These are phyloP conservation scores for Formicarius rufipectus DNA, from an alignment of 2,113 vertebrate genomes.

Conservation along the genomic window DNA sequence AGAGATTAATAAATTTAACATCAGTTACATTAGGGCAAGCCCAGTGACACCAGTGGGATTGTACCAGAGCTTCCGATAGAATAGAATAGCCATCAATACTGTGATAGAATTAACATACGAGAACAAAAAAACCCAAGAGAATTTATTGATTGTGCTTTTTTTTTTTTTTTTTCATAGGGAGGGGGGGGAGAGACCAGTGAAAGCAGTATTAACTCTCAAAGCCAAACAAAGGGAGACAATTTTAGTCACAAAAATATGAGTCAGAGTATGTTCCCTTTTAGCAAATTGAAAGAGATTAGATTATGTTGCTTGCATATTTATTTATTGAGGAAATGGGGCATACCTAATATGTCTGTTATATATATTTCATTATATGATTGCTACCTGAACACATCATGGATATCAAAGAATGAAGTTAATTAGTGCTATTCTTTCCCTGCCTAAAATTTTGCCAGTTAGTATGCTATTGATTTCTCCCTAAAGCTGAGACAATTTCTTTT, in stretches of 20 bases:
- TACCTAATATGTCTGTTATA: neutral
- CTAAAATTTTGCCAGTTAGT: neutral
- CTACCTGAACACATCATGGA: neutral
- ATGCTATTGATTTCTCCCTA: neutral
- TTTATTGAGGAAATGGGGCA: neutral
- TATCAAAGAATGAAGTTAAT: neutral
- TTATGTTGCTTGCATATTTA: neutral
- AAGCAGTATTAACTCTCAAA: neutral
- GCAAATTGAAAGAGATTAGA: neutral
- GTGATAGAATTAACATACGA: neutral
- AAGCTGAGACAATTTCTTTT: neutral
- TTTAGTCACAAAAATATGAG: neutral
- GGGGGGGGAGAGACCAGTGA: neutral
- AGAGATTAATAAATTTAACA: neutral
- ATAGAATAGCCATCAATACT: neutral
- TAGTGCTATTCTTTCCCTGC: neutral
- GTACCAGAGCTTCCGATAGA: neutral
- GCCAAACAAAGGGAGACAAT: neutral
- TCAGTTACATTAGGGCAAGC: neutral
- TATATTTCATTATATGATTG: neutral
- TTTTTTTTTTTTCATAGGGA: neutral
- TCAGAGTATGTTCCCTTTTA: neutral
- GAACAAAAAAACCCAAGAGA: neutral
- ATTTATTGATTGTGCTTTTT: neutral
- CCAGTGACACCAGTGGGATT: neutral